Conservation (phyloP, 2,797 vertebrate genomes). For the Tauraco hartlaubi region DNA sequence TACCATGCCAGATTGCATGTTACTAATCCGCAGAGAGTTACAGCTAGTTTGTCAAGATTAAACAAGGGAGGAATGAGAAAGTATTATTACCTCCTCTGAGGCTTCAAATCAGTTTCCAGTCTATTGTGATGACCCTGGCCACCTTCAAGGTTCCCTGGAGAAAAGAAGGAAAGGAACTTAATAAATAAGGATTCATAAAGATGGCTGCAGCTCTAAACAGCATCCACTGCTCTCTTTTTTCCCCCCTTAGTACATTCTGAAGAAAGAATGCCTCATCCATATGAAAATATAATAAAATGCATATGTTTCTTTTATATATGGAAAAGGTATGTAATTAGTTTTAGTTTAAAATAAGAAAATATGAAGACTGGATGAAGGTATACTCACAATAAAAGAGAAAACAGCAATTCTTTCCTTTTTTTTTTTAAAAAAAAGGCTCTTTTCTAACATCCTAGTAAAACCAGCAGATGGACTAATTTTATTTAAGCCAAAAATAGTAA, state of each 20-base stretch:
- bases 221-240: constrained; percentile 16
- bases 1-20: neutral
- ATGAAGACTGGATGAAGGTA: neutral
- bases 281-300: constrained; percentile 66
- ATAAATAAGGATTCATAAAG: constrained; percentile 31
- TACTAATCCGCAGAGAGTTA: neutral
- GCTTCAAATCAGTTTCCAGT: constrained; percentile 64
- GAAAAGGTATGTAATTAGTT: constrained; percentile 47
- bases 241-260: neutral
- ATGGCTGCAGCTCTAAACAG: constrained; percentile 27
- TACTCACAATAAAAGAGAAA: neutral
- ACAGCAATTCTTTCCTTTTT: neutral
- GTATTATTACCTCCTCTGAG: constrained; percentile 46
- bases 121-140: neutral
- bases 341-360: constrained; percentile 14
- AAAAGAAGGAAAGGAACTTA: constrained; percentile 39
- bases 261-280: constrained; percentile 42
- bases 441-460: neutral
- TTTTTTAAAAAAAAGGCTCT: neutral
- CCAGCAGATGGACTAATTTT: neutral
- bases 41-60: constrained; percentile 40
- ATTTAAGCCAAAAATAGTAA: neutral
- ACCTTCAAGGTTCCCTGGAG: constrained; percentile 27
- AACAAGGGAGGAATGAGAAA: constrained; percentile 36
- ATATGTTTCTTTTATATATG: constrained; percentile 17